A percentile compares a stretch with the other conserved stretches of the same genome.
Conservation (phyloP, 1,140 invertebrate species). For the Battus philenor region DNA sequence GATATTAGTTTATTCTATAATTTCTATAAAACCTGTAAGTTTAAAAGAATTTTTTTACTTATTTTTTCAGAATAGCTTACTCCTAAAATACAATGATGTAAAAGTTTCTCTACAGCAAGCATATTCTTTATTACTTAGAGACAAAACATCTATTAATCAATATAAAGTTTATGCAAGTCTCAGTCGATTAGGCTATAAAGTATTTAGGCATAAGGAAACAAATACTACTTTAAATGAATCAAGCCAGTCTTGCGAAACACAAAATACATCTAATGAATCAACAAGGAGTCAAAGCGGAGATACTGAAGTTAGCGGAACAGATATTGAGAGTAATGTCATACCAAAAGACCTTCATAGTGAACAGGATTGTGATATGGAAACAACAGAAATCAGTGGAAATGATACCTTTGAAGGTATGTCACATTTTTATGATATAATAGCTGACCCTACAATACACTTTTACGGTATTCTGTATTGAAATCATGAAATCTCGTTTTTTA, state of each 20-base stretch:
- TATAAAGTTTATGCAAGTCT: conserved; percentile 80
- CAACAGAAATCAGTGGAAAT: no score
- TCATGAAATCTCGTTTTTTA: no score
- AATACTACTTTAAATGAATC: no score
- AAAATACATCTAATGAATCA: not conserved
- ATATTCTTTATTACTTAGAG: conserved; percentile 75
- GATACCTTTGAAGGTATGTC: no score
- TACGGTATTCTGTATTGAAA: no score
- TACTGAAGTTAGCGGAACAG: conserved; percentile 2
- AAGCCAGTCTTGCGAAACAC: not conserved
- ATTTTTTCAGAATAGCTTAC: conserved; percentile 78
- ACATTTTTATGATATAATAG: no score
- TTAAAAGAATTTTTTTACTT: no score
- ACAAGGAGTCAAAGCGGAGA: conserved; percentile 2
- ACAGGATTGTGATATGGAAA: not conserved
- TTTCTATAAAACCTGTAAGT: no score
- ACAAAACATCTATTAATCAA: conserved; percentile 69
- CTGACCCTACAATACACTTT: no score
- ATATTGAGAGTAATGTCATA: not conserved
- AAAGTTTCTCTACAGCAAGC: conserved; percentile 79
- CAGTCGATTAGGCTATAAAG: conserved; percentile 76
- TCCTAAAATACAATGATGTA: conserved; percentile 75
- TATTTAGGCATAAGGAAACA: conserved; percentile 44
- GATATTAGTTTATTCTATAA: no score
- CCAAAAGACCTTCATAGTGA: not conserved